Evolutionary conservation across 2,113 vertebrate species (phyloP), one percentile per base, ranked within the genome.

Genomic region (Chaetorhynchus papuensis): DNA sequence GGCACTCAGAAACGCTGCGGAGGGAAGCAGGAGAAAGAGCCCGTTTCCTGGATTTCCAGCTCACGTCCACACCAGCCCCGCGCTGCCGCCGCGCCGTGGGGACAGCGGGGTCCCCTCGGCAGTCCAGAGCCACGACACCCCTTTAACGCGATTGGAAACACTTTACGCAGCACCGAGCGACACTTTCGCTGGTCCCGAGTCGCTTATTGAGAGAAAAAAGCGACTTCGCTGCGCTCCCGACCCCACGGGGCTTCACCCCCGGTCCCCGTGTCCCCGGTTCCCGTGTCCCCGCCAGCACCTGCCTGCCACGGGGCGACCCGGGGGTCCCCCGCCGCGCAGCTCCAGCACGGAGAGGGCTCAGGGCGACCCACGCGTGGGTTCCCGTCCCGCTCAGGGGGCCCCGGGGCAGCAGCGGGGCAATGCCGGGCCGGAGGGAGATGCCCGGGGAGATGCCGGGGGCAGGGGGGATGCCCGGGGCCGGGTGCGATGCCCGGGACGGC

Each of bases 161-260:
- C 5, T 27, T 8, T 1, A 2, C 0, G 3, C 49, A 2, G 35
- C 23, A 3, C 57, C 17, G 3, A 60, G 69, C 37, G 2, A 3
- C 1, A 42, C 44, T 45, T 23, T 2, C 3, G 4, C 13, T 0
- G 24, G 0, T 1, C 22, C 19, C 0, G 33, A 26, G 6, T 3
- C n/a, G 3, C n/a, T 52, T 3, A 3, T 0, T 1, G 5, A 49
- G 39, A 2, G 31, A 7, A 61, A 61, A 70, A 54, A 61, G 37
- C 1, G 4, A 45, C 17, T 5, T 23, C 3, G 4, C 1, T 2
- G 71, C 3, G 11, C 61, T 12, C 54, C 47, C 54, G 47, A 19
- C 30, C 9, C 30, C 61, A 3, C 53, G n/a, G 45, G 10, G 39
- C 52, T 66, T 3, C 66, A 3, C 7, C 12, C 16, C 33, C 28